Evolutionary conservation across 2,113 vertebrate species (phyloP).

Genomic region (Paradoxurus hermaphroditus): DNA sequence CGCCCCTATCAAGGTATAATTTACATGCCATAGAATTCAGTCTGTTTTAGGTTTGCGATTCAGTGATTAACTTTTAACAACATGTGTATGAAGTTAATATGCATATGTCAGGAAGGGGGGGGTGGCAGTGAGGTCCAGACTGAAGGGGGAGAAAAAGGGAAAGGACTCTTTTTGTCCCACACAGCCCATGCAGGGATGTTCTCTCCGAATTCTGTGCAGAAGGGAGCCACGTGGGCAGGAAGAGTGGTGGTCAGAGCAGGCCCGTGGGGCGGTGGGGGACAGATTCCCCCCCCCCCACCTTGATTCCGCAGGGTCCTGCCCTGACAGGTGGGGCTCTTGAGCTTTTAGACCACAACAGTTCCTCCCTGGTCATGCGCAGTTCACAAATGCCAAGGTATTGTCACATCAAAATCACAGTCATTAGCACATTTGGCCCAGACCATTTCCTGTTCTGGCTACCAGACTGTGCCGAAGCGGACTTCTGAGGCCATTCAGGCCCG

Average conservation of each 20-base stretch:
- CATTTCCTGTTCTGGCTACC: background rate
- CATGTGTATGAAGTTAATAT: background rate
- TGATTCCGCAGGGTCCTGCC: too few species aligned
- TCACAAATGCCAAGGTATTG: background rate
- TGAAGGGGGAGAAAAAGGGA: background rate
- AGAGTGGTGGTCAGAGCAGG: background rate
- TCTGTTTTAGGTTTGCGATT: background rate
- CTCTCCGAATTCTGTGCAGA: background rate
- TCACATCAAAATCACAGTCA: background rate
- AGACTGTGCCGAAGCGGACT: background rate
- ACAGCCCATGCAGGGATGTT: too few species aligned
- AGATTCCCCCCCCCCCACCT: background rate
- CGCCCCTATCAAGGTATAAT: background rate
- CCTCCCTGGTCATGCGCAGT: background rate
- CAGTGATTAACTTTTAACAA: background rate
- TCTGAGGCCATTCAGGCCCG: background rate
- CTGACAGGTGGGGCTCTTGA: background rate
- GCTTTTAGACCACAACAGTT: background rate
- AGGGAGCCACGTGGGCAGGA: background rate
- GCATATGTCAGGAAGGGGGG: too few species aligned
- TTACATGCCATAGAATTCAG: background rate
- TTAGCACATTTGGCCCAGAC: background rate
- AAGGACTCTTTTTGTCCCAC: background rate
- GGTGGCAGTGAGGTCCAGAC: background rate
- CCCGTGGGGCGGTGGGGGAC: rapidly evolving